These are phyloP conservation scores for Mamestra brassicae DNA, from an alignment of 2,888 invertebrate genomes.

Conservation along the genomic window DNA sequence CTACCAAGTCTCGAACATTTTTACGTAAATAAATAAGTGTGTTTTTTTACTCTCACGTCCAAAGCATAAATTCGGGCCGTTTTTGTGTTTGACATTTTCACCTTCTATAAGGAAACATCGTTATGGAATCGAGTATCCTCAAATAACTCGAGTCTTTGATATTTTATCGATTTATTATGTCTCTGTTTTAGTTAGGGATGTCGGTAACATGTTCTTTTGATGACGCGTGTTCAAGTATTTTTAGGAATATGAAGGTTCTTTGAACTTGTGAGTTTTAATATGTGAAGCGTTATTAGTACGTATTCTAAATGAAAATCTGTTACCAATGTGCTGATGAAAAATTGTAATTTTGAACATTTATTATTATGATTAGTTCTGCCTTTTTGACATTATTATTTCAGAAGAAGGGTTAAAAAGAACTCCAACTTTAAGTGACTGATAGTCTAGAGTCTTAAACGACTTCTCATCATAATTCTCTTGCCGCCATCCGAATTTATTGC, in stretches of 20 bases:
- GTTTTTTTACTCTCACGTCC: slow-evolving; percentile 46
- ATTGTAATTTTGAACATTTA: no score
- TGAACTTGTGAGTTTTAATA: not conserved
- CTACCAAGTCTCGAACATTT: slow-evolving; percentile 19
- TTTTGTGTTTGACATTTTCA: slow-evolving; percentile 63
- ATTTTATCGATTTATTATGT: slow-evolving; percentile 52
- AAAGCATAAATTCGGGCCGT: slow-evolving; percentile 38
- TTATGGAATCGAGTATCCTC: slow-evolving; percentile 60
- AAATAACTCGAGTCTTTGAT: slow-evolving; percentile 61
- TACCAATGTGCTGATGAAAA: no score
- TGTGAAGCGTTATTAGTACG: no score
- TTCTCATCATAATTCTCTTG: no score
- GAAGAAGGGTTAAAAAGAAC: no score
- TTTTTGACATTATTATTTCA: no score
- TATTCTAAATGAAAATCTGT: no score
- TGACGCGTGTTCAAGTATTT: not conserved
- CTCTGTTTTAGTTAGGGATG: slow-evolving; percentile 47
- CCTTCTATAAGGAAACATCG: slow-evolving; percentile 60
- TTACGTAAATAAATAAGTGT: slow-evolving; percentile 38
- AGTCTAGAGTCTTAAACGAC: no score
- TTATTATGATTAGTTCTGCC: no score
- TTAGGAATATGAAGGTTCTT: not conserved
- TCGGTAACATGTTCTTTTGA: slow-evolving; percentile 42
- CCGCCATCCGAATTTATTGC: no score
- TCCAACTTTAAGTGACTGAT: no score